Percentiles rank a stretch among this genome's conserved stretches.
Conservation (phyloP, 2,888 invertebrate species). For the Sialis fuliginosa region DNA sequence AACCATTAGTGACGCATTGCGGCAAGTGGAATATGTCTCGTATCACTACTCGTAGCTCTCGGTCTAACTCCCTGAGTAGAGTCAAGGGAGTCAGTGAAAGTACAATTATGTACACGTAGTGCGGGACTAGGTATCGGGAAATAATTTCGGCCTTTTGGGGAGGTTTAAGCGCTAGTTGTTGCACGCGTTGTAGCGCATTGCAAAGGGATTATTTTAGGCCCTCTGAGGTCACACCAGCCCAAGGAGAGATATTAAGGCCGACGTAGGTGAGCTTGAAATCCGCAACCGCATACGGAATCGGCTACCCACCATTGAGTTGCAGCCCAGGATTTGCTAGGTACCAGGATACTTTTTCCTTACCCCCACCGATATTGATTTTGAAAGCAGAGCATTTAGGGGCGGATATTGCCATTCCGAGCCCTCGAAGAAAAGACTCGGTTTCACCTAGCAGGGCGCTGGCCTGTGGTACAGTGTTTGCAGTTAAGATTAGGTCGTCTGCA, state of each 20-base stretch:
- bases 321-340: slow-evolving; percentile 13
- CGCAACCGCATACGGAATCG: too few relatives aligned
- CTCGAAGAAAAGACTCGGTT: slow-evolving; percentile 9
- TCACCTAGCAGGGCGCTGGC: too few relatives aligned
- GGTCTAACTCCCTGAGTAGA: too few relatives aligned
- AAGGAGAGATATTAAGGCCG: too few relatives aligned
- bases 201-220: too few relatives aligned
- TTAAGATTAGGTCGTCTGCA: slow-evolving; percentile 21
- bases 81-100: too few relatives aligned
- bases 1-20: slow-evolving; percentile 11
- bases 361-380: neutral
- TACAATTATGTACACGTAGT: slow-evolving; percentile 16
- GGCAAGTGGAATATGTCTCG: slow-evolving; percentile 15
- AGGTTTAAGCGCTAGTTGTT: slow-evolving; percentile 19
- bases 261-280: too few relatives aligned
- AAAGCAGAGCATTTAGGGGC: neutral
- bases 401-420: too few relatives aligned
- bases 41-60: too few relatives aligned
- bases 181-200: slow-evolving; percentile 9
- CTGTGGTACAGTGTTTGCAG: slow-evolving; percentile 16
- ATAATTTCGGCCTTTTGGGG: slow-evolving; percentile 20
- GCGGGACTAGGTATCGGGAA: slow-evolving; percentile 20
- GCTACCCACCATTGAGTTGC: too few relatives aligned
- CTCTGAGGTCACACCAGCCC: too few relatives aligned
- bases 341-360: slow-evolving; percentile 14